These are phyloP conservation scores for Lithobius niger DNA, from an alignment of 1,140 invertebrate genomes.

Conservation along the genomic window DNA sequence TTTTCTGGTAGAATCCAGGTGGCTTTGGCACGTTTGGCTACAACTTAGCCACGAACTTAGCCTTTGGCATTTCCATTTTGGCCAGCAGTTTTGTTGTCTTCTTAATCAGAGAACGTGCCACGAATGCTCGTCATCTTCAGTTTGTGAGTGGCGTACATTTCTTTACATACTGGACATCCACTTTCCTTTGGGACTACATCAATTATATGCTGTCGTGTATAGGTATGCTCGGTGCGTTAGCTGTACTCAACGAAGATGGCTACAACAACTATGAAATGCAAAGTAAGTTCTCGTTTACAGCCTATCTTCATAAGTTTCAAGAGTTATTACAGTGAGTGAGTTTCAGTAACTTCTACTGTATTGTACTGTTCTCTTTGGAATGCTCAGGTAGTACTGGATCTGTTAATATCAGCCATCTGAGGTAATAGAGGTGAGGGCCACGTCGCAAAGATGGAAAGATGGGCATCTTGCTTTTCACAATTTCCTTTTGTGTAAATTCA, in stretches of 20 bases:
- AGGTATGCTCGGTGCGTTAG: conserved; percentile 33
- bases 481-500: too few relatives aligned
- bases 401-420: too few relatives aligned
- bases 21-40: conserved; percentile 21
- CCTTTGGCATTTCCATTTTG: conserved; percentile 35
- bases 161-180: conserved; percentile 51
- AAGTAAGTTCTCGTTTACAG: conserved; percentile 19
- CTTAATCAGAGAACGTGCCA: conserved; percentile 33
- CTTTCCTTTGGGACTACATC: conserved; percentile 53
- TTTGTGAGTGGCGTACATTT: conserved; percentile 61
- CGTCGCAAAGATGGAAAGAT: too few relatives aligned
- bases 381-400: too few relatives aligned
- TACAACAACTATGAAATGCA: conserved; percentile 22
- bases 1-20: too few relatives aligned
- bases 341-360: too few relatives aligned
- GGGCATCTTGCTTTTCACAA: too few relatives aligned
- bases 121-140: conserved; percentile 50
- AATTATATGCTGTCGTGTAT: conserved; percentile 42
- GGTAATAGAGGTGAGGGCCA: too few relatives aligned
- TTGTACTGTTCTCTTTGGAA: too few relatives aligned
- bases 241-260: conserved; percentile 33
- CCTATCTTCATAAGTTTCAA: too few relatives aligned
- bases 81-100: conserved; percentile 39
- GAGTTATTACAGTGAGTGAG: too few relatives aligned
- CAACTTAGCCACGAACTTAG: conserved; percentile 32